Evolutionary conservation across 2,113 vertebrate species (phyloP), one percentile per base, ranked within the genome.

Genomic region (Hemiprocne comata): DNA sequence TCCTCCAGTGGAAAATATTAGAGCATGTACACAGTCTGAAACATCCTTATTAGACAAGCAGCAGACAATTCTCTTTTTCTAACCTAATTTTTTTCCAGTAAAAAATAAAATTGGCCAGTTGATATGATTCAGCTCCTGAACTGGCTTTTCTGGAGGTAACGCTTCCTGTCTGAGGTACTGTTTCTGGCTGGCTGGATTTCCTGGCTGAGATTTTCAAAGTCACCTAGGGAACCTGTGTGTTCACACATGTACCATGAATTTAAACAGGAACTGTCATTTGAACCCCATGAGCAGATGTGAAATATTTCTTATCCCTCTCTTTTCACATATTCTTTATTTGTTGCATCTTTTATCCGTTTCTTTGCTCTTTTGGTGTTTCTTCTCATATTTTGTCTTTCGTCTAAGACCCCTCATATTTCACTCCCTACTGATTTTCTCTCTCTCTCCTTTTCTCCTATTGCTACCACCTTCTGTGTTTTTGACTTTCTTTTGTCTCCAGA

Each of bases 201-300:
- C 91, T 96, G 94, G 85, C 93, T 89, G 76, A 92, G 83, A 85
- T 62, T 94, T 93, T 90, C 93, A 93, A 80, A 94, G 79, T 71
- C 93, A 92, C 80, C 79, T 69, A n/a, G 93, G 94, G 70, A 96
- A 87, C 66, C 72, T 34, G 57, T 0, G 0, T 73, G 69, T 75
- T 86, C 90, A 65, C 90, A 90, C 76, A 72, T 33, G 57, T 57
- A 93, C 76, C 61, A 67, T 85, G 95, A 94, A 92, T 91, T 83
- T 71, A 90, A 83, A 50, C 87, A 93, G 93, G 57, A 93, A 60
- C 73, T 86, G 75, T 94, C 75, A 94, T 86, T 60, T 71, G 88
- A 94, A 77, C 65, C 64, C 48, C 72, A 44, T 18, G 42, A 94
- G 38, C 92, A 92, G 94, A 94, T 93, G 88, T 90, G 83, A 90